Percentiles rank a stretch among this genome's conserved stretches.
Conservation (phyloP, 2,797 vertebrate genomes). For the Tolypeutes matacus region DNA sequence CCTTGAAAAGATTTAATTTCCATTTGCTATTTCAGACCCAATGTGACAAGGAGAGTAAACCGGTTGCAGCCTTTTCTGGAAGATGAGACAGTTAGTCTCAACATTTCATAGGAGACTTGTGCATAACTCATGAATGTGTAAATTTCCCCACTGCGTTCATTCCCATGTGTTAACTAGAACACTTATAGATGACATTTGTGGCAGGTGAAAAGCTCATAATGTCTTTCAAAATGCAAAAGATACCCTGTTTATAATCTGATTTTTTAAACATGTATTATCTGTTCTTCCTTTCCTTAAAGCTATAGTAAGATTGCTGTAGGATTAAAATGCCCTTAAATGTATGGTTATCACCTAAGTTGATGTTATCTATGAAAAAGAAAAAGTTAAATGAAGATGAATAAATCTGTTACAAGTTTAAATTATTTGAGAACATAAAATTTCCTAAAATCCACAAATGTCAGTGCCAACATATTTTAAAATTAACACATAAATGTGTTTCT, state of each 20-base stretch:
- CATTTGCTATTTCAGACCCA: neutral
- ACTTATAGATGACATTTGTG: conserved; percentile 66
- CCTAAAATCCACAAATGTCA: neutral
- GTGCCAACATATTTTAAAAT: neutral
- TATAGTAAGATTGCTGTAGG: neutral
- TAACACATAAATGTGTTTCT: neutral
- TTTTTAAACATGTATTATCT: conserved; percentile 62
- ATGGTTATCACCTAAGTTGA: neutral
- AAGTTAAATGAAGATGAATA: neutral
- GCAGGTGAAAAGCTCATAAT: conserved; percentile 76
- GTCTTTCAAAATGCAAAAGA: conserved; percentile 81
- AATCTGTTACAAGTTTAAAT: neutral
- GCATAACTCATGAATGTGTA: conserved; percentile 65
- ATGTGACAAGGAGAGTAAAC: conserved; percentile 3
- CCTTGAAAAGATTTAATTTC: conserved; percentile 47
- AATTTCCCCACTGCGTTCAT: conserved; percentile 59
- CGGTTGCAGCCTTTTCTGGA: conserved; percentile 11
- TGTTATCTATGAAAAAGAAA: conserved; percentile 30
- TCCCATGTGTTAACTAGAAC: conserved; percentile 58
- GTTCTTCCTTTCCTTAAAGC: conserved; percentile 56
- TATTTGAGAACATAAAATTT: neutral
- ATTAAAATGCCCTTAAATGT: conserved; percentile 18
- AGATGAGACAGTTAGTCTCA: conserved; percentile 39
- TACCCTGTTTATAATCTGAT: conserved; percentile 53
- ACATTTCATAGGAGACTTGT: neutral